Conservation (phyloP, 1,140 invertebrate species). For the Papilio dardanus region DNA sequence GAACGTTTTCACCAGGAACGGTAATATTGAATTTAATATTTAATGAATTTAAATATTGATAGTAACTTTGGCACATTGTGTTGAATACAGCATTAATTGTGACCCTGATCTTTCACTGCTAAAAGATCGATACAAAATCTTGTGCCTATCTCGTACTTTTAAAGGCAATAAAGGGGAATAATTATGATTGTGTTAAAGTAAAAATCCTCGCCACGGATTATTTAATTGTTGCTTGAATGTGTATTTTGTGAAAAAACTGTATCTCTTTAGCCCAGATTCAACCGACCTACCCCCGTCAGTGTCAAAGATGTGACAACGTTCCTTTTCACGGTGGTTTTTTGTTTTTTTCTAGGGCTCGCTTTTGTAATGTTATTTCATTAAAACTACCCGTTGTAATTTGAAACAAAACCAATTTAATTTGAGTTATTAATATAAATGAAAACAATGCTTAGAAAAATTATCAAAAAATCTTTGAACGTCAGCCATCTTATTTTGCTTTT, state of each 20-base stretch:
- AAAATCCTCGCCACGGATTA: neutral
- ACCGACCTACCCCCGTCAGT: neutral
- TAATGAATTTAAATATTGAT: neutral
- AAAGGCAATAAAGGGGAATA: neutral
- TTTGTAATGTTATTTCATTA: neutral
- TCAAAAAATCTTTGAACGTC: too few relatives aligned
- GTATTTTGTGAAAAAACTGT: conserved; percentile 11
- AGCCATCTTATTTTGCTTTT: too few relatives aligned
- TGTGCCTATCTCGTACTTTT: too few relatives aligned
- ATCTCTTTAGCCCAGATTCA: neutral
- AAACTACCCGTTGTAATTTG: too few relatives aligned
- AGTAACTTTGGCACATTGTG: neutral
- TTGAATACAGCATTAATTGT: neutral
- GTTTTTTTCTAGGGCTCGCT: conserved; percentile 36
- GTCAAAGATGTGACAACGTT: conserved; percentile 28
- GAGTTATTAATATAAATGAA: too few relatives aligned
- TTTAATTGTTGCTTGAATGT: conserved; percentile 2
- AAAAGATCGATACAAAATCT: too few relatives aligned
- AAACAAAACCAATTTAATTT: too few relatives aligned
- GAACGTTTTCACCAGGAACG: neutral
- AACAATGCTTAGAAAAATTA: too few relatives aligned
- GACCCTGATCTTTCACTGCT: too few relatives aligned
- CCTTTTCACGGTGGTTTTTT: conserved; percentile 45
- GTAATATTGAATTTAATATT: neutral
- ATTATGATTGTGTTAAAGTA: neutral